These are phyloP conservation scores for Nothobranchius furzeri DNA, from an alignment of 2,113 vertebrate genomes.

Conservation along the genomic window DNA sequence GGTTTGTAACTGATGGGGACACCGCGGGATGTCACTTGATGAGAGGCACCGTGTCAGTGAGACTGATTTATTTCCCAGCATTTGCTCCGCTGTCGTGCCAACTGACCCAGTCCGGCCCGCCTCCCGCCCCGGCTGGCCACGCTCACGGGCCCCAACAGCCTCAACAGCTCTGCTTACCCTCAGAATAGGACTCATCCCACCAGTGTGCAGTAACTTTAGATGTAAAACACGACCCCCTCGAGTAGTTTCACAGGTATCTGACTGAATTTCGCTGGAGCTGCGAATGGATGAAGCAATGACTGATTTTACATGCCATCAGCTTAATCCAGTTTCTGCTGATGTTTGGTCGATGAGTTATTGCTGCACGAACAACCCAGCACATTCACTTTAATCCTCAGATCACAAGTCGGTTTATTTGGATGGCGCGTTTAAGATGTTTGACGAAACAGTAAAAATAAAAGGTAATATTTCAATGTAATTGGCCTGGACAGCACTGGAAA, in stretches of 20 bases:
- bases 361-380: slow-evolving; percentile 48
- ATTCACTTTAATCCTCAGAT: slow-evolving; percentile 63
- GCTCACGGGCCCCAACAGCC: slow-evolving; percentile 37
- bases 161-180: slow-evolving; percentile 61
- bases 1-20: slow-evolving; percentile 74
- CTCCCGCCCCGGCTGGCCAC: slow-evolving; percentile 17
- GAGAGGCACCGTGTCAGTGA: slow-evolving; percentile 74
- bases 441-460: slow-evolving; percentile 47
- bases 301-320: slow-evolving; percentile 57
- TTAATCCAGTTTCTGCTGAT: slow-evolving; percentile 55
- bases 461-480: slow-evolving; percentile 32
- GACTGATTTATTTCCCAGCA: slow-evolving; percentile 77
- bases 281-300: slow-evolving; percentile 56
- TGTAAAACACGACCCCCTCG: slow-evolving; percentile 28
- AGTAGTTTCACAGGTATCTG: slow-evolving; percentile 55
- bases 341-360: slow-evolving; percentile 62
- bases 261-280: slow-evolving; percentile 65
- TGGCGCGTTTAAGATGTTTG: slow-evolving; percentile 63
- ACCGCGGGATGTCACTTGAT: slow-evolving; percentile 74
- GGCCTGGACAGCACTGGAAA: slow-evolving; percentile 28
- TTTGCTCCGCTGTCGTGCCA: slow-evolving; percentile 70
- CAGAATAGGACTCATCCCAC: slow-evolving; percentile 63
- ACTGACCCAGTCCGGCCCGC: slow-evolving; percentile 56
- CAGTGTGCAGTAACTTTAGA: slow-evolving; percentile 64
- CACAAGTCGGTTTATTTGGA: slow-evolving; percentile 53